Conservation (phyloP, 2,797 vertebrate genomes). For the Anabas testudineus region DNA sequence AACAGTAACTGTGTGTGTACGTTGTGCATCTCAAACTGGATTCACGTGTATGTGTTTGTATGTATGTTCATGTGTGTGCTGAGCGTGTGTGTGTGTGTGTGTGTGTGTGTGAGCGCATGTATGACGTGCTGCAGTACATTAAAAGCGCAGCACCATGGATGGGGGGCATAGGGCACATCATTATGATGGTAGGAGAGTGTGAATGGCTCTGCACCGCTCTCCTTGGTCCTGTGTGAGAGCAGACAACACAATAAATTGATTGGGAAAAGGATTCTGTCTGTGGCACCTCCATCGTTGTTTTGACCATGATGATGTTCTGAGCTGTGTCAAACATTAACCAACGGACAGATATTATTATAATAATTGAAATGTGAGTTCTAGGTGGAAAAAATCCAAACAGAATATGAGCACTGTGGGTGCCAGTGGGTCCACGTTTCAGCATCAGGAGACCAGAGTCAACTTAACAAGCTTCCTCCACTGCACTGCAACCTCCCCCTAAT, state of each 20-base stretch:
- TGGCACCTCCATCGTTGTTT: conserved; percentile 56
- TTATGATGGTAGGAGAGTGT: conserved; percentile 63
- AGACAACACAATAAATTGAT: conserved; percentile 71
- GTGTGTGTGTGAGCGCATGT: conserved; percentile 11
- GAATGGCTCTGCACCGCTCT: conserved; percentile 62
- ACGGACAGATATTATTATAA: conserved; percentile 28
- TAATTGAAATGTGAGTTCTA: conserved; percentile 48
- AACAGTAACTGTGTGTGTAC: neutral
- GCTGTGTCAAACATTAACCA: conserved; percentile 55
- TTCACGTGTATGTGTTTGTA: conserved; percentile 8
- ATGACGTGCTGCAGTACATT: conserved; percentile 71
- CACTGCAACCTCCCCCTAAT: conserved; percentile 25
- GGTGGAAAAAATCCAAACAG: conserved; percentile 18
- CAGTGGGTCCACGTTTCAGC: conserved; percentile 21
- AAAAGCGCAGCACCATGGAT: conserved; percentile 68
- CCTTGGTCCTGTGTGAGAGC: conserved; percentile 65
- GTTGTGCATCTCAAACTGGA: conserved; percentile 31
- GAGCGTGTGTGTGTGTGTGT: conserved; percentile 2
- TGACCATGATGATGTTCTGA: conserved; percentile 48
- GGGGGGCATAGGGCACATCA: conserved; percentile 74
- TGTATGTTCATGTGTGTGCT: neutral
- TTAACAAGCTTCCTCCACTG: conserved; percentile 22
- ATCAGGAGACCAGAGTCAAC: conserved; percentile 39
- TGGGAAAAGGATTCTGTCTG: conserved; percentile 54
- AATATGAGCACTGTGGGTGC: conserved; percentile 16